Evolutionary conservation across 1,140 invertebrate species (phyloP).

Genomic region (Asobara japonica): DNA sequence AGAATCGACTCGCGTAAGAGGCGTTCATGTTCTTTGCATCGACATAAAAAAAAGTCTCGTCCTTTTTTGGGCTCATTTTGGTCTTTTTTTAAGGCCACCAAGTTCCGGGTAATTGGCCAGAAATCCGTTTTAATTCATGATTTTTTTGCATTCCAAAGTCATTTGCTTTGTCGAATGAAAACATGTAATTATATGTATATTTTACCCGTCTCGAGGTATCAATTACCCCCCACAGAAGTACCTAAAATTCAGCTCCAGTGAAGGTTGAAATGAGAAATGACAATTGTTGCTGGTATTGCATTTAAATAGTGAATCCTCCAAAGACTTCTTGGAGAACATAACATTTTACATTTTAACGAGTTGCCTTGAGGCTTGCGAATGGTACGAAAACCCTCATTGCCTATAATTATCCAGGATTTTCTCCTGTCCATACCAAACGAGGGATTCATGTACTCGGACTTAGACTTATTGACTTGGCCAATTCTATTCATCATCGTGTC

Average conservation of each 20-base stretch:
- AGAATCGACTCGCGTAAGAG: no score
- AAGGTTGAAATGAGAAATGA: neutral
- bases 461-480: constrained; percentile 4
- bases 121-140: no score
- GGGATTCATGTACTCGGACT: neutral
- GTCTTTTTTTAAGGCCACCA: no score
- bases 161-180: no score
- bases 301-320: neutral
- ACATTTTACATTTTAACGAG: constrained; percentile 12
- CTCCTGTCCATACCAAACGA: neutral
- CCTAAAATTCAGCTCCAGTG: neutral
- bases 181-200: neutral
- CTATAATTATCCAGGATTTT: constrained; percentile 8
- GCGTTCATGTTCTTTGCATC: no score
- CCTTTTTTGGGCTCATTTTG: no score
- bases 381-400: neutral
- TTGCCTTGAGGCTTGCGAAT: neutral
- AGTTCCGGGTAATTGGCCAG: no score
- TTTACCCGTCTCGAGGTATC: neutral
- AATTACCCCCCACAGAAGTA: neutral
- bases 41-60: no score
- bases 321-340: neutral
- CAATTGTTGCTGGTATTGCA: neutral
- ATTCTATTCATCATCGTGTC: neutral
- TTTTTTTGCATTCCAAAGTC: no score